These are phyloP conservation scores for Drosophila sulfurigaster DNA, from an alignment of 1,140 invertebrate genomes.

Conservation along the genomic window DNA sequence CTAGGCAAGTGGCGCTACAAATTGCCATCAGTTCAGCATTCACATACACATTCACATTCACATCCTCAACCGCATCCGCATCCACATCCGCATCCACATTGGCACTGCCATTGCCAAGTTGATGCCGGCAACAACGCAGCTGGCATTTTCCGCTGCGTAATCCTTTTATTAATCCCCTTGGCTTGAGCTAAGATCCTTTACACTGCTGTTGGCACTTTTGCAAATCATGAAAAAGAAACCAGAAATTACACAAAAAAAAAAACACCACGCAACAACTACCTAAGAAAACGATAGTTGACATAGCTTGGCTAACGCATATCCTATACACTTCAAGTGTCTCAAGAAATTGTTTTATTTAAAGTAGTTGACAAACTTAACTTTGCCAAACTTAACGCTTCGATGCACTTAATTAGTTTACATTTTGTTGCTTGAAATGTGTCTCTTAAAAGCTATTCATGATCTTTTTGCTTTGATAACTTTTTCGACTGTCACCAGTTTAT, in stretches of 20 bases:
- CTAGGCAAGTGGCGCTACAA: conserved; percentile 68
- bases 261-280: conserved; percentile 5
- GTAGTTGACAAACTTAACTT: too few relatives aligned
- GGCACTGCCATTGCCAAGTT: conserved; percentile 63
- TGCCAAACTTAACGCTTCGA: too few relatives aligned
- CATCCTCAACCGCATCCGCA: conserved; percentile 39
- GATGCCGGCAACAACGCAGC: conserved; percentile 63
- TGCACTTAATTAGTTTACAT: too few relatives aligned
- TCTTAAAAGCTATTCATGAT: too few relatives aligned
- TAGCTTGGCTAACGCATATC: conserved; percentile 6
- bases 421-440: too few relatives aligned
- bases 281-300: background rate
- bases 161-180: conserved; percentile 82
- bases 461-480: too few relatives aligned
- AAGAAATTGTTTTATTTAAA: too few relatives aligned
- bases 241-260: conserved; percentile 18
- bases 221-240: conserved; percentile 71
- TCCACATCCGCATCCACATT: conserved; percentile 32
- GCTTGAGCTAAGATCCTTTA: conserved; percentile 79
- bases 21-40: conserved; percentile 63
- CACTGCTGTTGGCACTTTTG: conserved; percentile 80
- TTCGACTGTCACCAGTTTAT: too few relatives aligned
- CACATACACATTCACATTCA: conserved; percentile 6
- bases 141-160: conserved; percentile 82
- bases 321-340: background rate